These are phyloP conservation scores for Gastracanthus pulcherrimus DNA, from an alignment of 2,888 invertebrate genomes.

Conservation along the genomic window DNA sequence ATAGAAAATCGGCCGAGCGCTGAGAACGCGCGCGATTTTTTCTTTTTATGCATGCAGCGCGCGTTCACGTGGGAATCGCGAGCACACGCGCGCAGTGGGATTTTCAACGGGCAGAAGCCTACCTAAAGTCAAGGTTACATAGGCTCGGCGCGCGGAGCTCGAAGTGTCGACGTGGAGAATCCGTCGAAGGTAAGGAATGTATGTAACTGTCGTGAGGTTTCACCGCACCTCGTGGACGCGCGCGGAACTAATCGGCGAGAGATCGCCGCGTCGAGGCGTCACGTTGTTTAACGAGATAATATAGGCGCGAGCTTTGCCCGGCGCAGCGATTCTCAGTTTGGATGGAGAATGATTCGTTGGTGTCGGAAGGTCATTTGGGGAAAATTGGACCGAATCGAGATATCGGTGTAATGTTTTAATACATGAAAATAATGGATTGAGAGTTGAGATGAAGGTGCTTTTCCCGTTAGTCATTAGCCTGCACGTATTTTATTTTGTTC, in stretches of 20 bases:
- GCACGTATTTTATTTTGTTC: too few relatives aligned
- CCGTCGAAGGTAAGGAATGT: neutral
- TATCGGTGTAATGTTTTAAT: too few relatives aligned
- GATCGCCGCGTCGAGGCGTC: neutral
- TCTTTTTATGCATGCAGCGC: conserved; percentile 9
- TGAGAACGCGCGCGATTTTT: conserved; percentile 5
- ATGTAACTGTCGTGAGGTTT: conserved; percentile 28
- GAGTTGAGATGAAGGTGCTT: too few relatives aligned
- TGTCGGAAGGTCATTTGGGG: too few relatives aligned
- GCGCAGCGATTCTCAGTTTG: too few relatives aligned
- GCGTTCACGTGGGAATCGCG: conserved; percentile 37
- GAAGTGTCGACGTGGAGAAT: conserved; percentile 10
- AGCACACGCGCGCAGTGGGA: neutral
- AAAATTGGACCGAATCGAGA: too few relatives aligned
- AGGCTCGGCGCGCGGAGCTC: too few relatives aligned
- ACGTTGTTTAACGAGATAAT: neutral
- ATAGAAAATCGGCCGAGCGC: conserved; percentile 14
- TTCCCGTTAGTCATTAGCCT: too few relatives aligned
- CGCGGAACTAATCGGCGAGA: neutral
- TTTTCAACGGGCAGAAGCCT: conserved; percentile 36
- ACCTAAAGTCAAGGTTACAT: conserved; percentile 31
- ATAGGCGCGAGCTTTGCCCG: too few relatives aligned
- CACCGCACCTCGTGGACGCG: too few relatives aligned
- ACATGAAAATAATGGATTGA: too few relatives aligned
- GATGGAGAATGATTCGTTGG: too few relatives aligned